Conservation (phyloP, 1,140 invertebrate species). For the Pentalonia nigronervosa region DNA sequence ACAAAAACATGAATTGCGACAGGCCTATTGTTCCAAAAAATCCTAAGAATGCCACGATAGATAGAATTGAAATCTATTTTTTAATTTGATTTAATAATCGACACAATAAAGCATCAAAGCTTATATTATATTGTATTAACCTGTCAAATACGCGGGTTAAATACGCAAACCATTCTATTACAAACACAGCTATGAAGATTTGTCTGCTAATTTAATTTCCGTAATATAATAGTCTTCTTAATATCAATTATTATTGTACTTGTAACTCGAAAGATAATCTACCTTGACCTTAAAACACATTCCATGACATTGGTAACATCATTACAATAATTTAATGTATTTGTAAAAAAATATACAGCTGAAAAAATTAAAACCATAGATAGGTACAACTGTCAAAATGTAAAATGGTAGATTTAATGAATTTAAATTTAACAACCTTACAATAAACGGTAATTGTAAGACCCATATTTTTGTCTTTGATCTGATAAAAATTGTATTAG, state of each 20-base stretch:
- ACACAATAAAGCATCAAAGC: background rate
- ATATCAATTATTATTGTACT: background rate
- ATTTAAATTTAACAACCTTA: background rate
- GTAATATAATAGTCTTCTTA: background rate
- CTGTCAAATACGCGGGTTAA: background rate
- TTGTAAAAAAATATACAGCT: background rate
- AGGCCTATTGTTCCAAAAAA: slow-evolving; percentile 6
- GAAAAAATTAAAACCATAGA: background rate
- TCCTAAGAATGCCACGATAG: background rate
- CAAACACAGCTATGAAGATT: background rate
- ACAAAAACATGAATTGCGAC: slow-evolving; percentile 26
- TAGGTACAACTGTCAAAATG: background rate
- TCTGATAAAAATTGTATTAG: background rate
- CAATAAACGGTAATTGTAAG: background rate
- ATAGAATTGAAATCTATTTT: background rate
- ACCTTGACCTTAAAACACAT: no score
- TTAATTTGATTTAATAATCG: background rate
- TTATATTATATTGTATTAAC: background rate
- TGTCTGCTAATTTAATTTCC: background rate
- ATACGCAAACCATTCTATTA: background rate
- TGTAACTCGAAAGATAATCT: background rate
- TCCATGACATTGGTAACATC: no score
- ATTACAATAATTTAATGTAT: no score
- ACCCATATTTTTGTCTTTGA: background rate
- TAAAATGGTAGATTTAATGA: background rate